Base-by-base conservation (phyloP, 2,113 vertebrate species). In the Urocitellus parryii region DNA sequence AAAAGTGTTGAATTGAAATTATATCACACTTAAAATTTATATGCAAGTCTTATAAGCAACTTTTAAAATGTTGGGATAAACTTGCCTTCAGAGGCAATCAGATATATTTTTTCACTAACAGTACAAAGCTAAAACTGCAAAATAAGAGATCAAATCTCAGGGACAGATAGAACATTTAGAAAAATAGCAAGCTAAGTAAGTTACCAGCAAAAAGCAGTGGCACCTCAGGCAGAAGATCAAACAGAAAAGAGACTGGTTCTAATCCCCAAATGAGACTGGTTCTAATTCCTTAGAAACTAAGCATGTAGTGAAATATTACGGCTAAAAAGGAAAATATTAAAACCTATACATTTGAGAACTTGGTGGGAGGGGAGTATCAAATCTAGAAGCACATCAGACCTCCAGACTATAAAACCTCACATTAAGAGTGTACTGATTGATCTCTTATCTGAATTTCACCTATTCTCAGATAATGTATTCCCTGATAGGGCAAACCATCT, bases 101-200 rank as follows among this genome's bases (percentile, higher is more conserved):
- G 58, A 90, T 95, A 42, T 93, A 82, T 97, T 95, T 98, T 9
- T 98, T 96, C 96, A 92, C 94, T 92, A 95, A 91, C 65, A 91
- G 25, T 97, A 95, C 65, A 97, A 97, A 96, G 85, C 94, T 98
- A 97, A 95, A 97, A 96, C 72, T 91, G 45, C 76, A 93, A 79
- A 96, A 94, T 89, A 85, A 97, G 80, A 92, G 78, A 96, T 83
- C 24, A 95, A 98, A 90, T 97, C 94, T 88, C 74, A 94, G 93
- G 96, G 97, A 92, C 92, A 97, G 4, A 94, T 81, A 92, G 96
- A 98, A 92, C 96, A 96, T 82, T 93, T 85, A 89, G 96, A 14
- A 92, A 94, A 93, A 80, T 34, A 90, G 14, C 68, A 56, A 72
- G 84, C 61, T 24, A 58, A 95, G 70, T 20, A 58, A 95, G 70